phyloP scores from a whole-genome alignment of 2,888 invertebrate species.

The Amorpha juglandis region DNA sequence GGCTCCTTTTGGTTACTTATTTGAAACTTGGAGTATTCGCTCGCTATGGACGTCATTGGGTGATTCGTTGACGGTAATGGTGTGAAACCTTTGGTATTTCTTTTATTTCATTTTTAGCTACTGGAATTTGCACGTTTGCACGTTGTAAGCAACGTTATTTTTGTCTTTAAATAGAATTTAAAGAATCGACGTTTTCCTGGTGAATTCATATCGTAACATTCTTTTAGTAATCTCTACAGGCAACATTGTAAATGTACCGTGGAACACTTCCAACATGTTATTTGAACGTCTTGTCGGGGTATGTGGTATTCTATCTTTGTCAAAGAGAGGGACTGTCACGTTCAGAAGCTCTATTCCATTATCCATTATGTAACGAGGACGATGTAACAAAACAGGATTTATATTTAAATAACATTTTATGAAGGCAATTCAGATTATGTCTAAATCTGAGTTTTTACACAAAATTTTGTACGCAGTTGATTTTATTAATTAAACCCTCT shows the following conservation, averaged over 20 bases:
- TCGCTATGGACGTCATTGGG: not conserved
- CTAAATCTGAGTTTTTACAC: no score
- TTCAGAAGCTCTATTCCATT: conserved; percentile 1
- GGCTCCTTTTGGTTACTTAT: conserved; percentile 33
- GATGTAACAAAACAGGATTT: not conserved
- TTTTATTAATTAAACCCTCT: no score
- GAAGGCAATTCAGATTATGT: no score
- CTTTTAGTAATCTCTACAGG: not conserved
- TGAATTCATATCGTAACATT: no score
- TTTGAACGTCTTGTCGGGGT: not conserved
- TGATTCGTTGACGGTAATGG: not conserved
- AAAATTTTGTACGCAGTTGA: no score
- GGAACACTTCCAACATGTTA: conserved; percentile 12
- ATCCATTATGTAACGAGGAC: not conserved
- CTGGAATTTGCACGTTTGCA: not conserved
- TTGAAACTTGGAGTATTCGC: conserved; percentile 21
- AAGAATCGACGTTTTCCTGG: no score
- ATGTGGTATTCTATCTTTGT: conserved; percentile 11
- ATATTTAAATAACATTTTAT: no score
- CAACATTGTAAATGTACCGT: not conserved
- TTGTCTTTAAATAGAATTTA: no score
- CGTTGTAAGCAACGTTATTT: no score
- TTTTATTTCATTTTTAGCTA: not conserved
- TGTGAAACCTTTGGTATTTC: not conserved
- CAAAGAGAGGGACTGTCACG: not conserved